Conservation (phyloP, 2,888 invertebrate species). For the Nemapogon koenigi region DNA sequence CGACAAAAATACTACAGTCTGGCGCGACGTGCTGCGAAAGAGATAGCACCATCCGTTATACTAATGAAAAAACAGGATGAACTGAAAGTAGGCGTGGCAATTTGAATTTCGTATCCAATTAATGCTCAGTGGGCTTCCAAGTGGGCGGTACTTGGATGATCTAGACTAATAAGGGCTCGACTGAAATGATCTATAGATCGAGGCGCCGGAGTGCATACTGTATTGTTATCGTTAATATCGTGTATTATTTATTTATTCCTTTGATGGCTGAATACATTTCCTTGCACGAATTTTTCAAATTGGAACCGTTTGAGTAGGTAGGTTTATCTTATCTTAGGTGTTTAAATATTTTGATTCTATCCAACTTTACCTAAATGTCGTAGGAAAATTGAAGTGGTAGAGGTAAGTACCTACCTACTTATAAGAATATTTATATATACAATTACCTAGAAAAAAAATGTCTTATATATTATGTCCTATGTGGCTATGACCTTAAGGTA, state of each 20-base stretch:
- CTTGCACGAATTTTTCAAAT: slow-evolving; percentile 18
- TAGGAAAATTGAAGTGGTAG: too few species aligned
- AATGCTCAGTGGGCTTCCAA: slow-evolving; percentile 60
- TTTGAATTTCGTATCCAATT: slow-evolving; percentile 54
- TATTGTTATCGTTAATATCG: slow-evolving; percentile 57
- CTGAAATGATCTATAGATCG: slow-evolving; percentile 62
- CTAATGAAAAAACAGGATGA: slow-evolving; percentile 25
- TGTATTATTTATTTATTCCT: slow-evolving; percentile 22
- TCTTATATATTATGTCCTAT: too few species aligned
- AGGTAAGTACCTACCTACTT: too few species aligned
- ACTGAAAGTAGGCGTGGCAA: slow-evolving; percentile 41
- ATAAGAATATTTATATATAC: too few species aligned
- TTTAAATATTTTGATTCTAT: too few species aligned
- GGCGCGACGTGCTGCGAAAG: slow-evolving; percentile 24
- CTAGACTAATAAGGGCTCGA: slow-evolving; percentile 58
- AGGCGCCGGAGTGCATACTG: slow-evolving; percentile 35
- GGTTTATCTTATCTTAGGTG: too few species aligned
- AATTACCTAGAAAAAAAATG: too few species aligned
- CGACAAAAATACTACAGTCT: slow-evolving; percentile 32
- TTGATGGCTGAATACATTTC: slow-evolving; percentile 9
- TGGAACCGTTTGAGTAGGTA: too few species aligned
- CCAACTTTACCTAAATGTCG: too few species aligned
- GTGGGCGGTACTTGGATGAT: slow-evolving; percentile 46
- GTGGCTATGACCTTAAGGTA: too few species aligned
- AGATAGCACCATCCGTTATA: slow-evolving; percentile 19